These are phyloP conservation scores for Eutrigla gurnardus DNA, from an alignment of 2,797 vertebrate species.

Conservation along the genomic window DNA sequence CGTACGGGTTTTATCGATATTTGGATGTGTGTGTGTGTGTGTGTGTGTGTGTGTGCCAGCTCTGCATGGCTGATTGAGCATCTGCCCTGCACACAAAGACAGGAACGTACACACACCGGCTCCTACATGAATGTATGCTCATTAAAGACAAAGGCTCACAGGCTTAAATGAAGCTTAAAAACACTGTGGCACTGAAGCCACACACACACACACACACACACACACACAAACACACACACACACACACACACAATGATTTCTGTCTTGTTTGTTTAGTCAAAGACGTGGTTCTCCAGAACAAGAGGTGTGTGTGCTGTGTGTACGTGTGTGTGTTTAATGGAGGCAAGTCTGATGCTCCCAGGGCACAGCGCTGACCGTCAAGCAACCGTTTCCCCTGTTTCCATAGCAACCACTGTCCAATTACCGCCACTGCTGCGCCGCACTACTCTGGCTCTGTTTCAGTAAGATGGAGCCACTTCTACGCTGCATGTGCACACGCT, in stretches of 20 bases:
- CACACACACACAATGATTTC: conserved; percentile 17
- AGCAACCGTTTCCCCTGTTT: conserved; percentile 95
- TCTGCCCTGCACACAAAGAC: conserved; percentile 16
- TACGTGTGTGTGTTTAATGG: conserved; percentile 49
- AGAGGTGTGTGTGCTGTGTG: conserved; percentile 30
- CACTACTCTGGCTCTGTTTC: conserved; percentile 80
- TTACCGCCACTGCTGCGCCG: conserved; percentile 83
- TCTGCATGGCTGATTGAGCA: conserved; percentile 48
- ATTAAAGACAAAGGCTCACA: conserved; percentile 45
- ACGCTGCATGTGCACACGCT: conserved; percentile 32
- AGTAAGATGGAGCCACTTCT: conserved; percentile 82
- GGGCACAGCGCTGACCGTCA: conserved; percentile 88
- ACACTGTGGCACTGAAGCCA: conserved; percentile 8
- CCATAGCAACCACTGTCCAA: conserved; percentile 96
- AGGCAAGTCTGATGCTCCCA: conserved; percentile 85
- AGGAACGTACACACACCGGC: conserved; percentile 7
- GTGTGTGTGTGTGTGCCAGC: background rate
- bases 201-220: no score
- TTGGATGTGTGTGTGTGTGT: conserved; percentile 7
- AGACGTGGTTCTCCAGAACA: background rate
- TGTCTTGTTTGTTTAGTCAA: conserved; percentile 16
- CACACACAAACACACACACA: conserved; percentile 31
- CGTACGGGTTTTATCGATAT: conserved; percentile 45
- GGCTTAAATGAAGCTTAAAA: conserved; percentile 42
- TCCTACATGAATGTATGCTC: conserved; percentile 28